Base-by-base conservation (phyloP, 2,113 vertebrate genomes). In the Poicephalus meyeri region DNA sequence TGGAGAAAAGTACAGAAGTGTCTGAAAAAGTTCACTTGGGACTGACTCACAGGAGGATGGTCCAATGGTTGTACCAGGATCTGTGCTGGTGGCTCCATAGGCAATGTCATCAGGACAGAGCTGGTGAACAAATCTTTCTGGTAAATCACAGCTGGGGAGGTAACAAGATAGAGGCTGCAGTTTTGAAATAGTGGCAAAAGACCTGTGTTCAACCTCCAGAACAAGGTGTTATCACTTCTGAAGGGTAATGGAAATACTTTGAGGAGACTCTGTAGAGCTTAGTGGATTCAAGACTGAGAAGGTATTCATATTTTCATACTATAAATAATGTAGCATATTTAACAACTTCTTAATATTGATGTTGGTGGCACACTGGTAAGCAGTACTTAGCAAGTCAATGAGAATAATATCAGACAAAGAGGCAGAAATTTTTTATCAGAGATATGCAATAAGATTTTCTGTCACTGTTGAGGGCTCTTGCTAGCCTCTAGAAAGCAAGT, bases 261-360 rank as follows among this genome's bases (percentile, higher is more conserved):
- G 56, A 84, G 42, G 50, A 95, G 68, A 52, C 52, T 79, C 26
- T 74, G 1, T 17, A 78, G 33, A 88, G 77, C 82, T 88, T 60
- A 79, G 55, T 79, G 86, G 77, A 94, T 90, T 76, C 86, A 89
- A 81, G 60, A 52, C 72, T 83, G 65, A 71, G 49, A 90, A 90
- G 39, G 44, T 95, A 65, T 93, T 92, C 35, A 21, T 94, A 86
- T 92, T 95, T 94, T 95, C 61, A n/a, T 81, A 33, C n/a, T 86
- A 94, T 95, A 94, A 96, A 96, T 95, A 91, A 93, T 95, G 92
- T 84, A 95, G 73, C 93, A 84, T 96, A 97, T 94, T 93, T 96
- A 96, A 94, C 88, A 94, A 46, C 4, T 35, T 73, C 93, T 96
- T 96, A 96, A 97, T 96, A 96, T 93, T 95, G 69, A 88, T 96